phyloP scores from a whole-genome alignment of 2,113 vertebrate genomes.

The Periophthalmus modestus region DNA sequence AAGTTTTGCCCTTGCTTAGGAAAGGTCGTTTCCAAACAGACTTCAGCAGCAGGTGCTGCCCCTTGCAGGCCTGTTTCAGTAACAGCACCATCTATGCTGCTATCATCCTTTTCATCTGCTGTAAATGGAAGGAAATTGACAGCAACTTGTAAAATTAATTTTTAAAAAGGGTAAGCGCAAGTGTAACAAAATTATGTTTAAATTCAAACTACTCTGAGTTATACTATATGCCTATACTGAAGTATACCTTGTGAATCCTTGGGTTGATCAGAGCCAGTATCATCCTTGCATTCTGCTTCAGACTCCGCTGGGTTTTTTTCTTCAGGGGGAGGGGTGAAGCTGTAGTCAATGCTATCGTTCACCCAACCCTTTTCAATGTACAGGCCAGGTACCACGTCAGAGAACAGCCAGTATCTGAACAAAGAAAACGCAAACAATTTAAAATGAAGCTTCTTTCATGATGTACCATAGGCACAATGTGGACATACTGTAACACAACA shows the following conservation, averaged over 20 bases:
- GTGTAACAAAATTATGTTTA: not conserved
- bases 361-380: conserved; percentile 98
- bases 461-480: not conserved
- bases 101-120: conserved; percentile 76
- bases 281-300: conserved; percentile 69
- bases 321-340: conserved; percentile 80
- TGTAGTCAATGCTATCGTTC: conserved; percentile 91
- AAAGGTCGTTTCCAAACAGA: conserved; percentile 84
- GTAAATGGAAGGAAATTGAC: conserved; percentile 1
- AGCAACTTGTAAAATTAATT: not conserved
- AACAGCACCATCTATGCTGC: conserved; percentile 69
- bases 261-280: conserved; percentile 29
- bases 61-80: conserved; percentile 74
- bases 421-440: not conserved
- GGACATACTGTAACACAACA: not conserved
- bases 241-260: conserved; percentile 44
- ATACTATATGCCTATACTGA: not conserved
- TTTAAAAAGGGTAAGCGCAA: not conserved
- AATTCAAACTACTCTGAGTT: not conserved
- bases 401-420: conserved; percentile 96
- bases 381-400: conserved; percentile 92
- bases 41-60: conserved; percentile 38
- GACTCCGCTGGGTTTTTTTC: conserved; percentile 70
- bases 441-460: not conserved
- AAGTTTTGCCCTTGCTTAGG: conserved; percentile 97